Evolutionary conservation across 1,140 invertebrate genomes (phyloP).

Genomic region (Pteromalus puparum): DNA sequence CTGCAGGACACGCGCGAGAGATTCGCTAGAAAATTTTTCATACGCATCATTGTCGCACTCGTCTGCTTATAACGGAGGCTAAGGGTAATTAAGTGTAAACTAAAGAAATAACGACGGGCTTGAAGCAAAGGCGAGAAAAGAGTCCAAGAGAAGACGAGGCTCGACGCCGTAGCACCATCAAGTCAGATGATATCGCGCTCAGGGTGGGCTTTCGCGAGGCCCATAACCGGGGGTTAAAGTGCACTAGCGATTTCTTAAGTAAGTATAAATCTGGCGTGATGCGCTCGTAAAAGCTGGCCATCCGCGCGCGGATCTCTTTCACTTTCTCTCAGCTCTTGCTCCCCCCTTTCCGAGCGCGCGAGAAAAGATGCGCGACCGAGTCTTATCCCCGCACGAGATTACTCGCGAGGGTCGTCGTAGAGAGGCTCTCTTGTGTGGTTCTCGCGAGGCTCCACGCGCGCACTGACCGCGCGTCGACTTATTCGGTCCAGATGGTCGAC

Average conservation of each 20-base stretch:
- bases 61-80: no score
- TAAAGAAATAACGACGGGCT: no score
- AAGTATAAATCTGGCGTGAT: constrained; percentile 69
- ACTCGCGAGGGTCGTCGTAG: background rate
- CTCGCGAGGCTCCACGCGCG: background rate
- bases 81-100: no score
- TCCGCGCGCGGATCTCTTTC: constrained; percentile 33
- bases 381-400: constrained; percentile 22
- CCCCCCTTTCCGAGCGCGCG: background rate
- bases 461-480: constrained; percentile 53
- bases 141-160: constrained; percentile 14
- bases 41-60: no score
- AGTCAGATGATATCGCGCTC: constrained; percentile 48
- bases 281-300: constrained; percentile 65
- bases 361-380: constrained; percentile 8
- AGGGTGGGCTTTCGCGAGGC: constrained; percentile 45
- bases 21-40: background rate
- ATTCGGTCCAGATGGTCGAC: constrained; percentile 61
- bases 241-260: constrained; percentile 66
- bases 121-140: background rate
- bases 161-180: constrained; percentile 12
- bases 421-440: background rate
- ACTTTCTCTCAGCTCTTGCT: background rate
- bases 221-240: constrained; percentile 54
- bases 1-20: background rate